Evolutionary conservation across 2,113 vertebrate species (phyloP), one percentile per base, ranked within the genome.

Genomic region (Fregata magnificens): DNA sequence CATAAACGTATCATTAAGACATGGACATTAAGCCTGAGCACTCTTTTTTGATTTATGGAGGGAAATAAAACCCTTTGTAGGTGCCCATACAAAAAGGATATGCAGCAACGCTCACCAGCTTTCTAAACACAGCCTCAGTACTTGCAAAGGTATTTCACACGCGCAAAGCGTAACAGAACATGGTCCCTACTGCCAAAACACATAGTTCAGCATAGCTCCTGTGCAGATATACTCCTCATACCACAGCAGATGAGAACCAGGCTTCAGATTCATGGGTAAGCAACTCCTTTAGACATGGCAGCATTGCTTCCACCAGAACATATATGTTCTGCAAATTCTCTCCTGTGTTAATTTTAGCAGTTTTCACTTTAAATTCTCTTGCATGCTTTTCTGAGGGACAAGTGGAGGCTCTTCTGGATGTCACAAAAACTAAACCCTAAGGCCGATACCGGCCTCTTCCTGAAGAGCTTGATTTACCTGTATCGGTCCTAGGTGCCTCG

Each of bases 401-500:
- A 42, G 45, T 2, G 14, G 49, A 40, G 9, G 52, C 32, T 87
- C 34, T 47, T 42, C 56, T 56, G 45, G 8, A 16, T 22, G 53
- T 4, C 40, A 38, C 38, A 76, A 50, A 56, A 80, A 34, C 25
- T 29, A 50, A 74, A 63, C 8, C 16, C 36, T 38, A 62, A 66
- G n/a, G 72, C 22, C 85, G 53, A 21, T 2, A 11, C 8, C 10
- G 25, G 73, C 34, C 47, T 29, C 65, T n/a, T 80, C 52, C 25
- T 52, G 7, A 77, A 83, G 11, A 44, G 19, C 36, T 28, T 20
- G 11, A 44, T 28, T 87, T 98, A 99, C 99, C 99, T 98, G 99
- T 99, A 53, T 99, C 99, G 85, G 98, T 98, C 77, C 96, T 98
- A 19, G 99, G 98, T 56, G 98, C 97, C 69, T 99, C 99, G 1